phyloP scores from a whole-genome alignment of 2,888 invertebrate genomes.

The Nephrotoma appendiculata region DNA sequence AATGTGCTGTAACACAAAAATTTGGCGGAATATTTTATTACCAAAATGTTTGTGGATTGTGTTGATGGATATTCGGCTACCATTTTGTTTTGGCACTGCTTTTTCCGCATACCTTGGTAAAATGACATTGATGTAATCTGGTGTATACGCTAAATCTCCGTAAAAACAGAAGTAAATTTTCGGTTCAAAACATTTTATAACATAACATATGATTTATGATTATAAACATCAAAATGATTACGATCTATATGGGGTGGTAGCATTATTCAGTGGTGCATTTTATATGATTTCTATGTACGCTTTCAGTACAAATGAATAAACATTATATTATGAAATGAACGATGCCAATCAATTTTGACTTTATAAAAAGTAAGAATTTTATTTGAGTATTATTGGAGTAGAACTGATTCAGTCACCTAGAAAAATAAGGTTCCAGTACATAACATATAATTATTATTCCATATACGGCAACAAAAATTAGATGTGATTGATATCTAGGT shows the following conservation, averaged over 20 bases:
- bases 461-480: neutral
- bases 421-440: neutral
- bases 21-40: neutral
- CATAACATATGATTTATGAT: neutral
- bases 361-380: neutral
- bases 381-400: neutral
- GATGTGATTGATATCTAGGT: neutral
- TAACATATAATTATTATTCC: neutral
- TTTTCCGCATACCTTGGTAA: neutral
- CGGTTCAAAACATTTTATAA: neutral
- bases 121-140: neutral
- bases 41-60: neutral
- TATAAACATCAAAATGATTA: neutral
- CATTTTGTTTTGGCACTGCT: neutral
- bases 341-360: no score
- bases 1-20: neutral
- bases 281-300: neutral
- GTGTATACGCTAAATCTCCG: neutral
- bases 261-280: neutral
- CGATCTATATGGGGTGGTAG: neutral
- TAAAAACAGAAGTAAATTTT: neutral
- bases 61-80: neutral
- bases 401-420: neutral
- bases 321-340: neutral
- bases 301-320: neutral